Percentiles rank a stretch among this genome's conserved stretches.
These are phyloP conservation scores for Tipula confusa DNA, from an alignment of 2,888 invertebrate species.

Conservation along the genomic window DNA sequence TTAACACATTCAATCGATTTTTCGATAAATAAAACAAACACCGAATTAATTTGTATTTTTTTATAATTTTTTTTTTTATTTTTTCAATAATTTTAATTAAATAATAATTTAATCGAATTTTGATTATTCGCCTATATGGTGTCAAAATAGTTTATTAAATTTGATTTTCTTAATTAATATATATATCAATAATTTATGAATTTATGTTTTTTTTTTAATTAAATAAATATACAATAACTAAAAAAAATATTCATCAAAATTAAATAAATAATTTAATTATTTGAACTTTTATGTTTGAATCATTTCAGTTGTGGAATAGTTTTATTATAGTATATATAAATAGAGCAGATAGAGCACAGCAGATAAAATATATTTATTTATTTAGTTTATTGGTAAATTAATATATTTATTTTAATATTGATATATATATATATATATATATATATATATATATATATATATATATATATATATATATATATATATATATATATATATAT, in stretches of 20 bases:
- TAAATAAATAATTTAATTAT: background rate
- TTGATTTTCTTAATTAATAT: background rate
- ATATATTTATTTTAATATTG: no score
- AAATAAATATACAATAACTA: background rate
- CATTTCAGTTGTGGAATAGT: background rate
- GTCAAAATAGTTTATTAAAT: background rate
- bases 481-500: background rate
- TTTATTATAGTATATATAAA: background rate
- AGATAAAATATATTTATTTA: background rate
- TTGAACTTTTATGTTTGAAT: background rate
- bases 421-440: background rate
- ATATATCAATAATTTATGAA: background rate
- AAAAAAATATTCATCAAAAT: background rate
- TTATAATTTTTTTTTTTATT: background rate
- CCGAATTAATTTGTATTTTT: background rate
- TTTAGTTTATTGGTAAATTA: no score
- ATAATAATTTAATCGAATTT: background rate
- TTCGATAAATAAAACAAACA: background rate
- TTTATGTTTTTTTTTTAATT: background rate
- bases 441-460: background rate
- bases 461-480: background rate
- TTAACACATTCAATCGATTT: background rate
- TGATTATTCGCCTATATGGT: background rate
- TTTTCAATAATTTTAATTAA: background rate
- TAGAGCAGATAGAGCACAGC: background rate